Base-by-base conservation (phyloP, 2,888 invertebrate species). In the Xestia sexstrigata region DNA sequence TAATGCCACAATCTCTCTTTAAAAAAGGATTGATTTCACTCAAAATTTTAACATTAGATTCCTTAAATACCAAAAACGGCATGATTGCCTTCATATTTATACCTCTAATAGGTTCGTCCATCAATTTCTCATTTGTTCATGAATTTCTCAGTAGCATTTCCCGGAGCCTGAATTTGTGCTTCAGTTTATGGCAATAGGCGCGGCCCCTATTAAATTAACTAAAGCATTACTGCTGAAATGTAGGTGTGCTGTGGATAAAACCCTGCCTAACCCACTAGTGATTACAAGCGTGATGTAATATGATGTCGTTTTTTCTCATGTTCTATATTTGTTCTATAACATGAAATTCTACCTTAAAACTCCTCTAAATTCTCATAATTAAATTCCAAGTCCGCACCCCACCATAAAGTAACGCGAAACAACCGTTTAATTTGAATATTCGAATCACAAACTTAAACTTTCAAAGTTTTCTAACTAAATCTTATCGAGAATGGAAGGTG, bases 391-490 rank as follows among this genome's bases (percentile, higher is more conserved):
- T 58, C 15, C 13, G 5, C 11, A 39, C 8, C 52, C 20, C 7
- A 17, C 15, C 7, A n/a, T 55, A 75, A 58, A 65, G 39, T 35
- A 20, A 47, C 6, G 15, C 5, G 17, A 45, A 58, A 67, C n/a
- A 30, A 30, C 26, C 62, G 60, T 49, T 49, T n/a, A 70, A 74
- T 70, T 79, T 74, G 5, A 69, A 75, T 71, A 55, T 39, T 58
- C 17, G 15, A 62, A 70, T 26, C 42, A 39, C n/a, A 49, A 71
- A 60, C 45, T 70, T 73, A 47, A 76, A 75, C 26, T 84, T 69
- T 13, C 2, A 8, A 70, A 83, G 39, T 78, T 84, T 55, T 39
- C 45, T 11, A 79, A 74, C 70, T 67, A 79, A 84, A 86, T 81
- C 72, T 80, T 76, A 70, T 82, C 63, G 52, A 60, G 55, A 70